These are phyloP conservation scores for Himalopsyche tibetana DNA, from an alignment of 2,888 invertebrate genomes.

Conservation along the genomic window DNA sequence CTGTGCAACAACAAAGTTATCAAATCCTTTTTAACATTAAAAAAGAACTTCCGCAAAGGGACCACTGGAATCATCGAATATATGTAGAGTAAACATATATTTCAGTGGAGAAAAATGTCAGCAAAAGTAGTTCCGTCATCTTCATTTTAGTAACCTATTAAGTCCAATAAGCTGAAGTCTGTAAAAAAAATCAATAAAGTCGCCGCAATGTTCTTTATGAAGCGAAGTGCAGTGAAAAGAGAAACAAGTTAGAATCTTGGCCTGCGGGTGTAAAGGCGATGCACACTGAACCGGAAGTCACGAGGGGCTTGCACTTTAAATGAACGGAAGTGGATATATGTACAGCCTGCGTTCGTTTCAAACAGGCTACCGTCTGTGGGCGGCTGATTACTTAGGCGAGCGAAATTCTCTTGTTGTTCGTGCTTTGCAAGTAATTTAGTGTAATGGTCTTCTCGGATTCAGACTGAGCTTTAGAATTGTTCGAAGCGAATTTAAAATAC, in stretches of 20 bases:
- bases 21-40: no score
- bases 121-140: neutral
- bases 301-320: constrained; percentile 22
- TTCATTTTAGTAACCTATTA: neutral
- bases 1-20: no score
- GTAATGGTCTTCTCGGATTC: neutral
- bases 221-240: neutral
- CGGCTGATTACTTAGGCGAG: constrained; percentile 27
- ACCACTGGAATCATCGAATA: no score
- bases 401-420: constrained; percentile 39
- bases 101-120: no score
- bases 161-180: neutral
- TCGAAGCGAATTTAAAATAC: no score
- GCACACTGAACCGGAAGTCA: constrained; percentile 3
- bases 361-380: constrained; percentile 13
- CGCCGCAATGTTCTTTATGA: neutral
- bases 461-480: neutral
- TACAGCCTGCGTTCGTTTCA: constrained; percentile 34
- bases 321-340: constrained; percentile 38
- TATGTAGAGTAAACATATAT: no score
- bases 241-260: constrained; percentile 7
- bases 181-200: neutral
- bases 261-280: neutral
- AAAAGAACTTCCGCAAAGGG: no score
- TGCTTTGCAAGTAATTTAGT: constrained; percentile 23